Base-by-base conservation (phyloP, 2,113 vertebrate genomes). In the Eclectus roratus region DNA sequence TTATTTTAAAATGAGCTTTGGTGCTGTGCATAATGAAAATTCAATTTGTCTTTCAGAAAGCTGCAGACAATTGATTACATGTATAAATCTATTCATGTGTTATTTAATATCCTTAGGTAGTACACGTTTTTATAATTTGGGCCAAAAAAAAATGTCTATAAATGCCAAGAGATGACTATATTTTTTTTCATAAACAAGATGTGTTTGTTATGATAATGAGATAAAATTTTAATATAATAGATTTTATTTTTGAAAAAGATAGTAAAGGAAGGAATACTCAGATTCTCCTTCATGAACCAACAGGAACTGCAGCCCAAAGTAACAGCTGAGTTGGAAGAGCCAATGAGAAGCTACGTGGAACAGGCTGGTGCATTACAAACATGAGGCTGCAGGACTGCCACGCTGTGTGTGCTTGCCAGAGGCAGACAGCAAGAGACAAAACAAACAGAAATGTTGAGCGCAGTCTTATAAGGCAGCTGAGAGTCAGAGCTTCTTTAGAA, bases 291-390 rank as follows among this genome's bases (percentile, higher is more conserved):
- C 61, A 53, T 44, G 60, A 73, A 33, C 17, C 2, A 55, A 35
- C 3, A 39, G 19, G 21, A 93, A 27, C 29, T 69, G 72, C 17
- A 16, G 29, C 10, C 19, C 43, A 58, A 35, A 41, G 28, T 1
- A 3, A 28, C 15, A n/a, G 27, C 28, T 56, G 43, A 74, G 43
- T 39, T 63, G 25, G 43, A 63, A 53, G 17, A 44, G 6, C 11
- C 8, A 9, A 13, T 10, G 8, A 44, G 29, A 53, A 31, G 13
- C 41, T 73, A 28, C 0, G 1, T 17, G 2, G 4, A 63, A 52
- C 0, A 1, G 33, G 5, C 29, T 35, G 33, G 5, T 0, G 1
- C 0, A 0, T 55, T 60, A 43, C 27, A 73, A 72, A 50, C 24
- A 60, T 0, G 1, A 37, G n/a, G 46, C 44, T 66, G 31, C 28